These are phyloP conservation scores for Graphium colonna DNA, from an alignment of 2,888 invertebrate genomes.

Conservation along the genomic window DNA sequence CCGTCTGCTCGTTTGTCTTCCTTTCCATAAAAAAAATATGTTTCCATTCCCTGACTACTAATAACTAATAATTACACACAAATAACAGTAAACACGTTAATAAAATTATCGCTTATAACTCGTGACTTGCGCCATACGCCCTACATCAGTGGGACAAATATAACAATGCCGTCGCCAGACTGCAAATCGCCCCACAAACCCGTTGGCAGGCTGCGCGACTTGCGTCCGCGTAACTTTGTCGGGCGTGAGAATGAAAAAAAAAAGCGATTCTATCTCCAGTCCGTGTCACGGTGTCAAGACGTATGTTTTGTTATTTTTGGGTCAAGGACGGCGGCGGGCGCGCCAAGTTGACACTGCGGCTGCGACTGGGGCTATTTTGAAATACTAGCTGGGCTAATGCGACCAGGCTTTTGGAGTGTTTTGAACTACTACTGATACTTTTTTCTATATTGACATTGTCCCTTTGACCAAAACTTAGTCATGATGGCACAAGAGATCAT, in stretches of 20 bases:
- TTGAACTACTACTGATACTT: too few species aligned
- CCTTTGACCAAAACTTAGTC: too few species aligned
- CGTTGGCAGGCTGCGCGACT: background rate
- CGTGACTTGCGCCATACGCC: background rate
- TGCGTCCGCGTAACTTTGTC: constrained; percentile 8
- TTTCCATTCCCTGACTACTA: too few species aligned
- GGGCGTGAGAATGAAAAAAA: constrained; percentile 26
- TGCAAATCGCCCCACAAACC: background rate
- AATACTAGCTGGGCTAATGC: constrained; percentile 29
- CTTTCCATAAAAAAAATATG: too few species aligned
- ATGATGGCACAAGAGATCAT: too few species aligned
- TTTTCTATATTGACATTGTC: too few species aligned
- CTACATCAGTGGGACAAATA: too few species aligned
- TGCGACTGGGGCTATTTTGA: constrained; percentile 33
- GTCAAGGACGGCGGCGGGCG: constrained; percentile 55
- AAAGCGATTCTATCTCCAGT: constrained; percentile 30
- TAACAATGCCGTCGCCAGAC: constrained; percentile 1
- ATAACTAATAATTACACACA: too few species aligned
- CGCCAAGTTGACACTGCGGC: constrained; percentile 37
- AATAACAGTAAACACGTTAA: too few species aligned
- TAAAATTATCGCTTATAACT: too few species aligned
- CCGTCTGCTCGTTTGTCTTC: too few species aligned
- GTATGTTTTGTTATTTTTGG: constrained; percentile 65
- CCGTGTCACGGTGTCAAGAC: constrained; percentile 60
- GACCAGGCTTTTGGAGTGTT: background rate